These are phyloP conservation scores for Aphelenchoides besseyi DNA, from an alignment of 1,140 invertebrate genomes.

Conservation along the genomic window DNA sequence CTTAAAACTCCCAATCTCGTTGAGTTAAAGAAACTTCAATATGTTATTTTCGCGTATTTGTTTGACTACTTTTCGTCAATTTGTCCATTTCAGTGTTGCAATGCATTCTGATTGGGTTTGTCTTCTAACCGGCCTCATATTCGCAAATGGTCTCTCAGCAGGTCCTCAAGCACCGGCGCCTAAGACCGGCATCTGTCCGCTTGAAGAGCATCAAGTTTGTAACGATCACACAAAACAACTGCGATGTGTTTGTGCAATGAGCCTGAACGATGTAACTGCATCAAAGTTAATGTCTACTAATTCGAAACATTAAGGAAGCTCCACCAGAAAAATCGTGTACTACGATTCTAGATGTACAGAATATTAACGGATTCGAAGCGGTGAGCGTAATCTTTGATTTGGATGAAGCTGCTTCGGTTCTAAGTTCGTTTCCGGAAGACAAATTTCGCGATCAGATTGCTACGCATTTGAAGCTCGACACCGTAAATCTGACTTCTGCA, in stretches of 20 bases:
- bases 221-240: constrained; percentile 17
- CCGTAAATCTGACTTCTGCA: not conserved
- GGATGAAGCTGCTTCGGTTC: not conserved
- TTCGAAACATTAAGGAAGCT: constrained; percentile 20
- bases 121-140: too few relatives aligned
- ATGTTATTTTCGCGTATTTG: not conserved
- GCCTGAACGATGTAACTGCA: constrained; percentile 1
- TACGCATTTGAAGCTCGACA: constrained; percentile 4
- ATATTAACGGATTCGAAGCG: constrained; percentile 18
- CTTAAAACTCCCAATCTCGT: not conserved
- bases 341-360: constrained; percentile 1
- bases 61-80: not conserved
- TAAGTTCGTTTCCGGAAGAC: constrained; percentile 17
- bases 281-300: not conserved
- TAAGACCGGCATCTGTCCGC: constrained; percentile 3
- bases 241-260: constrained; percentile 18
- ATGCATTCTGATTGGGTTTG: not conserved
- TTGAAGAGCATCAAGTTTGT: constrained; percentile 16
- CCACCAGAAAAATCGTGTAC: constrained; percentile 18
- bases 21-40: not conserved
- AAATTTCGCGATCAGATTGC: constrained; percentile 18
- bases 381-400: constrained; percentile 14
- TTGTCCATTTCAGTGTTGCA: not conserved
- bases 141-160: too few relatives aligned
- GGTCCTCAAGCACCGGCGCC: not conserved